Base-by-base conservation (phyloP, 2,113 vertebrate genomes). In the Xiphophorus maculatus region DNA sequence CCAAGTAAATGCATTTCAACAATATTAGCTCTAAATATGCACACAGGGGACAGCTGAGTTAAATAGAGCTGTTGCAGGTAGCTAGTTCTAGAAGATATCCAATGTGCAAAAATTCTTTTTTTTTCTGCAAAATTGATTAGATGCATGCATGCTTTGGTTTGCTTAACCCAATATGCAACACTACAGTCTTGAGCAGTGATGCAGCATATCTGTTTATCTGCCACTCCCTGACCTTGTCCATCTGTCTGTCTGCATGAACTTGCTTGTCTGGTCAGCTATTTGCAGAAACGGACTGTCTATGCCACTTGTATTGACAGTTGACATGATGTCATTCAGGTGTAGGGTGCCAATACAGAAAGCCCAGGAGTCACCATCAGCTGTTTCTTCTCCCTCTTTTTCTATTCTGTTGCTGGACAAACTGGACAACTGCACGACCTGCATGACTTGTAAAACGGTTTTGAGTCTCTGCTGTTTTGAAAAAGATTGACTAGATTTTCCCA, bases 241-340 rank as follows among this genome's bases (percentile, higher is more conserved):
- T 81, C 90, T 79, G 85, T 87, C 79, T 88, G 83, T 88, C 81
- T 84, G 84, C 84, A 77, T 76, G 77, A 79, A 73, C 77, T 88
- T 88, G 85, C 69, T 86, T 87, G 89, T 91, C 91, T 84, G 77
- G 66, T 60, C 40, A 11, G 91, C 90, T 93, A 93, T 92, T 92
- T 93, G 77, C 82, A 91, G 92, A 60, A 66, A 63, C 86, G 85
- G 90, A 86, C 90, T 77, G 84, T 80, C 75, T 69, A 76, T 83
- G 84, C 73, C 28, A 32, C 73, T 87, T 90, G 75, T 79, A 32
- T 90, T 86, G 87, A 89, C 82, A 87, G 83, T 83, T 89, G 83
- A 91, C 78, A 87, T 93, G 93, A 90, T 91, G 87, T 93, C 90
- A 93, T 91, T 84, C 79, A 89, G 88, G 87, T 87, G 86, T 79